Evolutionary conservation across 2,797 vertebrate genomes (phyloP).

Genomic region (Kryptolebias ocellatus): DNA sequence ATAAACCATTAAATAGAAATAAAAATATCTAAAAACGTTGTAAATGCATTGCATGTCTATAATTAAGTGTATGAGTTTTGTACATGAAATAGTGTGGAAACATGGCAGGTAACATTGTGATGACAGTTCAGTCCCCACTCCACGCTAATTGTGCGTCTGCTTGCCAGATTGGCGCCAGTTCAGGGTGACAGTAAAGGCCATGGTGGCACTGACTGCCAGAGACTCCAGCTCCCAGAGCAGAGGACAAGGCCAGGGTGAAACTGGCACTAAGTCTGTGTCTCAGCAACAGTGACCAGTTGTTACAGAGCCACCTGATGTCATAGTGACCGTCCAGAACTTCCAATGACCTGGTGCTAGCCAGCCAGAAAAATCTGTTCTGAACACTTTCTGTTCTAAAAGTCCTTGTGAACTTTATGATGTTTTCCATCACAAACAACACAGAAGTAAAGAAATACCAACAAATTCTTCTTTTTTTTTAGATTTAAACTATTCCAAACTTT

Average conservation of each 20-base stretch:
- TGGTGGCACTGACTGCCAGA: slow-evolving; percentile 65
- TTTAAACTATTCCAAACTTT: not conserved
- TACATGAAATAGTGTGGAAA: slow-evolving; percentile 19
- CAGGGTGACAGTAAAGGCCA: slow-evolving; percentile 52
- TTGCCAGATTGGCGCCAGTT: slow-evolving; percentile 60
- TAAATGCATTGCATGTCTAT: too few relatives aligned
- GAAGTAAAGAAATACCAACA: too few relatives aligned
- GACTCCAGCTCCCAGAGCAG: slow-evolving; percentile 47
- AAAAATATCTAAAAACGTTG: too few relatives aligned
- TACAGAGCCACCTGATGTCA: slow-evolving; percentile 37
- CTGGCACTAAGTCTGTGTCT: slow-evolving; percentile 52
- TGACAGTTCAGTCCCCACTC: slow-evolving; percentile 43
- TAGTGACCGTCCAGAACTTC: slow-evolving; percentile 17
- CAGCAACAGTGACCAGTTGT: slow-evolving; percentile 58
- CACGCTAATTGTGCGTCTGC: slow-evolving; percentile 34
- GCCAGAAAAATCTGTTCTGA: not conserved
- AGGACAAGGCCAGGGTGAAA: slow-evolving; percentile 46
- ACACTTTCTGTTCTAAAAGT: not conserved
- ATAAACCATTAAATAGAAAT: too few relatives aligned
- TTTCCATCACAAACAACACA: not conserved
- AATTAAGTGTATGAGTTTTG: slow-evolving; percentile 3
- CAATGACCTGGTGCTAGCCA: not conserved
- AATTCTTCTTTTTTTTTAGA: not conserved
- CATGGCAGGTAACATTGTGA: slow-evolving; percentile 34
- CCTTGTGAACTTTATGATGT: not conserved